Conservation (phyloP, 2,888 invertebrate genomes). For the Rhamnusium bicolor region DNA sequence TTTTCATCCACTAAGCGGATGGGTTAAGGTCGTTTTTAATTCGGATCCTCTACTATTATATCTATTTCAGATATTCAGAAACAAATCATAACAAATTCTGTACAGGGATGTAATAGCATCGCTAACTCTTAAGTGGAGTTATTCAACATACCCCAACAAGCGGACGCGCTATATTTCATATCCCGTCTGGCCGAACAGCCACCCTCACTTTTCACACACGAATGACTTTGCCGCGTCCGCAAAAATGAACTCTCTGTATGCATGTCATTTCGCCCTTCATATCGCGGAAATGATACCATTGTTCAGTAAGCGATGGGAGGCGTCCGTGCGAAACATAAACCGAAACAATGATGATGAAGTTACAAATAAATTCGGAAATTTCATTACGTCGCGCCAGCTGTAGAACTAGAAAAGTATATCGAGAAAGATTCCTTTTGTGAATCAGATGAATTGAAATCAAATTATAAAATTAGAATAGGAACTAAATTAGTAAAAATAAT, state of each 20-base stretch:
- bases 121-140: conserved; percentile 10
- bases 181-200: conserved; percentile 22
- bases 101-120: not conserved
- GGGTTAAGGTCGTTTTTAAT: too few relatives aligned
- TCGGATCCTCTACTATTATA: not conserved
- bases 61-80: not conserved
- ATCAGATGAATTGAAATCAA: too few relatives aligned
- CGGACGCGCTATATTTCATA: conserved; percentile 31
- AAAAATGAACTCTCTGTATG: conserved; percentile 65
- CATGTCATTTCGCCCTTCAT: conserved; percentile 65
- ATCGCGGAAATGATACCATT: conserved; percentile 62
- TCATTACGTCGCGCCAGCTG: not conserved
- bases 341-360: conserved; percentile 35
- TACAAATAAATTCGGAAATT: conserved; percentile 4
- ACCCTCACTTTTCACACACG: conserved; percentile 20
- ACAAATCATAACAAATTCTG: not conserved
- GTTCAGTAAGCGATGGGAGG: conserved; percentile 55
- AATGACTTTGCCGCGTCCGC: conserved; percentile 61
- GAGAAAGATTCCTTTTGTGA: not conserved
- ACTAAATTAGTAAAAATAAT: too few relatives aligned
- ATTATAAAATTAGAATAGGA: too few relatives aligned
- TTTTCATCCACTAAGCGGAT: too few relatives aligned
- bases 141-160: not conserved
- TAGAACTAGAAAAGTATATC: not conserved
- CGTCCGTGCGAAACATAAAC: conserved; percentile 56